phyloP scores from a whole-genome alignment of 2,888 invertebrate genomes.

The Dendrolimus pini region DNA sequence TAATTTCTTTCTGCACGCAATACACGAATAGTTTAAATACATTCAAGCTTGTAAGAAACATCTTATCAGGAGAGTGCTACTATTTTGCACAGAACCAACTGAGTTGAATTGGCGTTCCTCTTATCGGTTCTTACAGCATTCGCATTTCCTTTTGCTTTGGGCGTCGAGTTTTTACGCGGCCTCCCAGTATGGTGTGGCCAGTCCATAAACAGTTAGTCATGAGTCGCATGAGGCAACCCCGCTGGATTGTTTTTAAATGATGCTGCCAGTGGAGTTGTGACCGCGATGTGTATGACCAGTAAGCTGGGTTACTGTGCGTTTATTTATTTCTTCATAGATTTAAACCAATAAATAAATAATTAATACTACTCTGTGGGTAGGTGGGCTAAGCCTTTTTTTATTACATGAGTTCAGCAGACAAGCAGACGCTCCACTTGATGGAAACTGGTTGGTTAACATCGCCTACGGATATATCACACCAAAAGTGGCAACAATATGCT shows the following conservation, averaged over 20 bases:
- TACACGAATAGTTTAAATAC: too few species aligned
- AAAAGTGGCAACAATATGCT: not conserved
- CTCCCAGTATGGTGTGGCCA: constrained; percentile 63
- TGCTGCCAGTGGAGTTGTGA: constrained; percentile 17
- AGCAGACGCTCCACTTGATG: not conserved
- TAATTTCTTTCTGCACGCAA: too few species aligned
- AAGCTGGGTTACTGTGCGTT: not conserved
- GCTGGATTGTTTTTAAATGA: constrained; percentile 70
- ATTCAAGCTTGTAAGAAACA: too few species aligned
- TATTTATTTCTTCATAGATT: not conserved
- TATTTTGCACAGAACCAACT: not conserved
- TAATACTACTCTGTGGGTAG: too few species aligned
- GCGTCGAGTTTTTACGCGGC: constrained; percentile 59
- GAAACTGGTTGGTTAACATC: not conserved
- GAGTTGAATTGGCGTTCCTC: not conserved
- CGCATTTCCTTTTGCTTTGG: constrained; percentile 60
- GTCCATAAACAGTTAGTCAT: constrained; percentile 67
- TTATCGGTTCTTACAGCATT: constrained; percentile 46
- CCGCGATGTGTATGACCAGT: not conserved
- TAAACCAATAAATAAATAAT: too few species aligned
- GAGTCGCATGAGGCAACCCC: constrained; percentile 62
- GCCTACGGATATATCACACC: not conserved
- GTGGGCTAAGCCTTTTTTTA: not conserved
- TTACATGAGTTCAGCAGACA: not conserved
- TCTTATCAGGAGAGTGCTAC: too few species aligned